Evolutionary conservation across 1,140 invertebrate genomes (phyloP), one percentile per base, ranked within the genome.

Genomic region (Drosophila murphyi): DNA sequence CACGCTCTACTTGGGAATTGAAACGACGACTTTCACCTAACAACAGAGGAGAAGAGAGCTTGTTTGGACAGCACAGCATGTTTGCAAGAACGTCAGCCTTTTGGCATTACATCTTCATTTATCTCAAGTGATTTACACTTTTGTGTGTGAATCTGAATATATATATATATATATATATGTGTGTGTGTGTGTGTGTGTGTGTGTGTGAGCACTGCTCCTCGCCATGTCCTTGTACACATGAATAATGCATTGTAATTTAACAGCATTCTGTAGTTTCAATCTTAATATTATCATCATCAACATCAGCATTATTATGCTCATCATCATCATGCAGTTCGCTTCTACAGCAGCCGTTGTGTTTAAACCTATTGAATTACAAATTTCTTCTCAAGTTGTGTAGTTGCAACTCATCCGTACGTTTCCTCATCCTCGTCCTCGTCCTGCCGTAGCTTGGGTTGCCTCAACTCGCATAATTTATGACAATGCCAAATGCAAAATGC

Each of bases 241-340:
- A 60, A 60, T 60, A 60, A 47, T 60, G 41, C 56, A 60, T 60
- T 60, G 41, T 32, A 47, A 59, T 59, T 45, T 59, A 41, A 28
- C 37, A 56, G 28, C 37, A 56, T 41, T 56, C 37, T 12, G 20
- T 43, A 57, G 34, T 35, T 55, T 55, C 52, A 54, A 20, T 54
- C 51, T 35, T 29, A 35, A 20, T n/a, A 37, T 37, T 10, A 20
- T n/a, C 10, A 32, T 52, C 50, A 8, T 28, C 10, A 57, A 43
- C 37, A 41, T 55, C 3, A 35, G 4, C 20, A 39, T 29, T 20
- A 55, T 56, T 28, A 54, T 54, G 6, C 29, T 56, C 5, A 29
- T 56, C 10, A 29, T 29, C 54, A 43, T 43, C 39, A 41, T 52
- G 28, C 10, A 29, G 48, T 41, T 56, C 20, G 6, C 37, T 39